These are phyloP conservation scores for Scaptomyza montana DNA, from an alignment of 1,140 invertebrate genomes.

Conservation along the genomic window DNA sequence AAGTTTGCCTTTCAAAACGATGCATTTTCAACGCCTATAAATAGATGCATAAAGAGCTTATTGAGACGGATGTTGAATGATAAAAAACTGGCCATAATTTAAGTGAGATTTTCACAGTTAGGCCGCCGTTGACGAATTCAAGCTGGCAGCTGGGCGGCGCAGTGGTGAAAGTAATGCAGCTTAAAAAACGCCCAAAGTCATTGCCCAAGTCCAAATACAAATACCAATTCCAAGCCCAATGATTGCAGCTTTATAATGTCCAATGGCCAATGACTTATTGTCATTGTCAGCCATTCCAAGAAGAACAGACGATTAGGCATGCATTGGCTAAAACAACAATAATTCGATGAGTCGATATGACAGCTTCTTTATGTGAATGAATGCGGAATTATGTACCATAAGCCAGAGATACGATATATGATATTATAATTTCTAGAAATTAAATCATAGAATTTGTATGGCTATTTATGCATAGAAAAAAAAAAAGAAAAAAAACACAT, in stretches of 20 bases:
- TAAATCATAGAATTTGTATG: conserved; percentile 71
- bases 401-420: conserved; percentile 6
- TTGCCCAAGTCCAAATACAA: neutral
- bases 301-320: conserved; percentile 65
- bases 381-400: conserved; percentile 58
- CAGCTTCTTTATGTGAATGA: conserved; percentile 29
- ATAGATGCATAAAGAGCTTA: neutral
- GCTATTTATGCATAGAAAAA: conserved; percentile 59
- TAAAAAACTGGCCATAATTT: conserved; percentile 45
- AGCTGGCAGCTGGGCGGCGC: neutral
- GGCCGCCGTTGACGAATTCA: conserved; percentile 37
- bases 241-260: conserved; percentile 10
- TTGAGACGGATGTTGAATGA: conserved; percentile 54
- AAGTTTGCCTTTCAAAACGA: conserved; percentile 7
- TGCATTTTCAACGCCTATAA: conserved; percentile 20
- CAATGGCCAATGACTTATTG: conserved; percentile 16
- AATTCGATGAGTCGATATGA: conserved; percentile 33
- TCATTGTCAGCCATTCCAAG: conserved; percentile 28
- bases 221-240: neutral
- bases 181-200: neutral
- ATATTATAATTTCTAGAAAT: conserved; percentile 71
- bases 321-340: conserved; percentile 27
- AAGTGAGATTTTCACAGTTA: conserved; percentile 49
- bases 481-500: conserved; percentile 1
- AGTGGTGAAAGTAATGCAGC: conserved; percentile 58